A percentile compares a stretch with the other conserved stretches of the same genome.
These are phyloP conservation scores for Eutolmus rufibarbis DNA, from an alignment of 2,888 invertebrate species.

Conservation along the genomic window DNA sequence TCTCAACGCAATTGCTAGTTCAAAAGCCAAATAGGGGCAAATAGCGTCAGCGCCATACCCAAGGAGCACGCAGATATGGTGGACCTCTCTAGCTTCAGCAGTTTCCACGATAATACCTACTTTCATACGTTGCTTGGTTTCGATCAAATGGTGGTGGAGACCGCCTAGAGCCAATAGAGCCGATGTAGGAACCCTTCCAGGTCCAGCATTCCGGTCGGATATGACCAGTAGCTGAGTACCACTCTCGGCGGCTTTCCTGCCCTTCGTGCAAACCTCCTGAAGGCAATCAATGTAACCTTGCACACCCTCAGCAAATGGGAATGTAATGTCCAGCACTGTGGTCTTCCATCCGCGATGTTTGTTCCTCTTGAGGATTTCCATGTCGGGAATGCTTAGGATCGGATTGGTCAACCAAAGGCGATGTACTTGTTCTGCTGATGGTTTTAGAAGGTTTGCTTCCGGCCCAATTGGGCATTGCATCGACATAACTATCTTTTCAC, in stretches of 20 bases:
- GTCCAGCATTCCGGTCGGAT: slow-evolving; percentile 77
- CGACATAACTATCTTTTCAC: slow-evolving; percentile 98
- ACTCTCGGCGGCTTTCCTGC: slow-evolving; percentile 77
- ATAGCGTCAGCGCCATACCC: slow-evolving; percentile 98
- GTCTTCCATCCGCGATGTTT: slow-evolving; percentile 88
- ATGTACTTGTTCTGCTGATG: slow-evolving; percentile 84
- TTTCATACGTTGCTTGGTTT: slow-evolving; percentile 94
- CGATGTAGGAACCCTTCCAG: slow-evolving; percentile 76
- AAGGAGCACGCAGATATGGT: slow-evolving; percentile 93
- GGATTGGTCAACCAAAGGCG: slow-evolving; percentile 94
- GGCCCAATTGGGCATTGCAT: slow-evolving; percentile 97
- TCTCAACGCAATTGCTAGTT: slow-evolving; percentile 86
- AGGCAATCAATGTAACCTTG: slow-evolving; percentile 81
- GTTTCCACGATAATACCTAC: slow-evolving; percentile 94
- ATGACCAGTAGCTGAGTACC: slow-evolving; percentile 87
- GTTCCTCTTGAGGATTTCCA: slow-evolving; percentile 85
- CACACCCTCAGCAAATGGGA: slow-evolving; percentile 77
- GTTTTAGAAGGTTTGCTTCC: slow-evolving; percentile 91
- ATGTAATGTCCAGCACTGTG: slow-evolving; percentile 88
- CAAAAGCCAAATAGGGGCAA: slow-evolving; percentile 96
- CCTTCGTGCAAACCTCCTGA: slow-evolving; percentile 79
- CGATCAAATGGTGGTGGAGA: slow-evolving; percentile 94
- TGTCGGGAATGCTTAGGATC: slow-evolving; percentile 88
- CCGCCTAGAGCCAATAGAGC: slow-evolving; percentile 88
- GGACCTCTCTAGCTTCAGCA: slow-evolving; percentile 94